Evolutionary conservation across 2,797 vertebrate species (phyloP), one percentile per base, ranked within the genome.

Genomic region (Arnoldichthys spilopterus): DNA sequence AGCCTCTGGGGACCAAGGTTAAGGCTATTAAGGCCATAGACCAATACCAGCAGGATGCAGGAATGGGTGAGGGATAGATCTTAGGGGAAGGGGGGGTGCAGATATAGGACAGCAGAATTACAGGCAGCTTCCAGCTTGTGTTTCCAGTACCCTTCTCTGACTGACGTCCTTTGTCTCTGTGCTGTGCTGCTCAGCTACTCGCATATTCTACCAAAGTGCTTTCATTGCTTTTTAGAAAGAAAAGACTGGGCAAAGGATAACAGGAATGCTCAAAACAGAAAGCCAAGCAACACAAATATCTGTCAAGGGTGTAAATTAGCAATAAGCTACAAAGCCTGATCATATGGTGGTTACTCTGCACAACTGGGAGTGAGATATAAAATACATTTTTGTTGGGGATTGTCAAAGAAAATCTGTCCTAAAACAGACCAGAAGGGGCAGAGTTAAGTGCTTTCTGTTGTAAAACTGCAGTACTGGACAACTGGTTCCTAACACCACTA

Each of bases 361-460:
- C 45, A 74, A 24, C n/a, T n/a, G 90, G 90, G 34, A 75, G 89
- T 90, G n/a, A n/a, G n/a, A n/a, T 83, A 87, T 82, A 71, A 85
- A 83, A 87, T 74, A 87, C 59, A 74, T 78, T 82, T 81, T 72
- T 80, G 85, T 63, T 91, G 90, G 92, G 90, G 96, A 98, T 97
- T 98, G 97, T 98, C 96, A 91, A 88, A 85, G 88, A 89, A 91
- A 89, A 84, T 88, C 90, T 92, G 89, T 90, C 87, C 90, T 86
- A 89, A 83, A 76, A 87, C 87, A 92, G 90, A 90, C 82, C 84
- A 16, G 51, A 81, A 82, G 91, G n/a, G 91, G 91, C 88, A 91
- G 91, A 85, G 80, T 89, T 93, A 96, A 96, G 95, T 95, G 95
- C 95, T 96, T 91, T 93, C 86, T 92, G 90, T 92, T 92, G 89